Conservation (phyloP, 2,888 invertebrate genomes). For the Parochlus steinenii region DNA sequence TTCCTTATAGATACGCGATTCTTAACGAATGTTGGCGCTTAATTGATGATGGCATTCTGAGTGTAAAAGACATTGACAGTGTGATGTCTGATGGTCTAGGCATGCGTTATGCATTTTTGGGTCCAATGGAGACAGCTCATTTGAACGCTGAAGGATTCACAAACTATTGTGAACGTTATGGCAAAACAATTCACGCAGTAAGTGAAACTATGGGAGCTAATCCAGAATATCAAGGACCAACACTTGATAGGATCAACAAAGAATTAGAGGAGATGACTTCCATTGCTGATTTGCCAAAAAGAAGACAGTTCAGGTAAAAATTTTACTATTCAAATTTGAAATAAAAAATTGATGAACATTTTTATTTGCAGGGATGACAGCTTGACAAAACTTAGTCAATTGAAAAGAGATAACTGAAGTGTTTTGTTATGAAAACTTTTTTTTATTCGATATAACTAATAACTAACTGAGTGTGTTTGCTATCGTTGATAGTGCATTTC, state of each 20-base stretch:
- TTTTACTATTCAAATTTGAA: too few species aligned
- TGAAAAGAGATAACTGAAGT: conserved; percentile 49
- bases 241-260: conserved; percentile 46
- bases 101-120: conserved; percentile 89
- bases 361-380: conserved; percentile 70
- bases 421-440: background rate
- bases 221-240: conserved; percentile 54
- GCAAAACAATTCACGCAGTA: conserved; percentile 39
- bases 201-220: conserved; percentile 59
- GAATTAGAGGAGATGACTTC: conserved; percentile 61
- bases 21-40: conserved; percentile 84
- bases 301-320: too few species aligned
- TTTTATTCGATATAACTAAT: background rate
- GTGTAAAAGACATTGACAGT: conserved; percentile 76
- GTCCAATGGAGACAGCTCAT: conserved; percentile 85
- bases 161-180: conserved; percentile 43
- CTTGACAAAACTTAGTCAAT: conserved; percentile 57
- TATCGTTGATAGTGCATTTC: too few species aligned
- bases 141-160: conserved; percentile 63
- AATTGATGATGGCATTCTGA: conserved; percentile 66
- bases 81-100: conserved; percentile 91
- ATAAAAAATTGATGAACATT: too few species aligned
- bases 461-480: too few species aligned
- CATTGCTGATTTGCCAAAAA: conserved; percentile 49
- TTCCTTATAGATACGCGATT: conserved; percentile 59